Base-by-base conservation (phyloP, 2,113 vertebrate species). In the Sebastes fasciatus region DNA sequence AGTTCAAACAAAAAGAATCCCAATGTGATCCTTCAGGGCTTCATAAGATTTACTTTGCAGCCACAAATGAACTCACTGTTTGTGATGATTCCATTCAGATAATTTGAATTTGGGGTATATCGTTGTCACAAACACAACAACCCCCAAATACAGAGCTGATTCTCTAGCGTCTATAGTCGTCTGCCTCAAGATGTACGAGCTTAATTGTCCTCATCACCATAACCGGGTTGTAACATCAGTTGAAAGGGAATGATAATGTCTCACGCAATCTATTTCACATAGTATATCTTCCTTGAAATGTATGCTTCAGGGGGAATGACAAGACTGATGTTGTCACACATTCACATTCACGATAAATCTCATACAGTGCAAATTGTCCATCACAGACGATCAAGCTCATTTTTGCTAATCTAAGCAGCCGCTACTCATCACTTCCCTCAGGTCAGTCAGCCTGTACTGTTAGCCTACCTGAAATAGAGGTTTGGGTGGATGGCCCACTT, bases 241-340 rank as follows among this genome's bases (percentile, higher is more conserved):
- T 60, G 65, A 79, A 63, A 45, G 69, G 40, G 60, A 82, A 62
- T 75, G 34, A 34, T 34, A 61, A 77, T 76, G 71, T 77, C 66
- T 68, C 40, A 74, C 19, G 3, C 63, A 77, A 57, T 86, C 64
- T 61, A 49, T 57, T 75, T 75, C 62, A 54, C 57, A 19, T 17
- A 6, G 2, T 34, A 42, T 26, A 68, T 62, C 58, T 57, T 34
- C 4, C 13, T 51, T 42, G 16, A 70, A 76, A 79, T n/a, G 40
- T 23, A 21, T 45, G 49, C 54, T 48, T 60, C 23, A 62, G 52
- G 11, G 60, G n/a, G 17, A 64, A 68, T 62, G 68, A 61, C 40
- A 42, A 34, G 58, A 34, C 4, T 8, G 42, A 13, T 61, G 67
- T 19, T 71, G 63, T 82, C 21, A 74, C 51, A 74, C 16, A 68